phyloP scores from a whole-genome alignment of 2,888 invertebrate species.

The Orthosia gothica region DNA sequence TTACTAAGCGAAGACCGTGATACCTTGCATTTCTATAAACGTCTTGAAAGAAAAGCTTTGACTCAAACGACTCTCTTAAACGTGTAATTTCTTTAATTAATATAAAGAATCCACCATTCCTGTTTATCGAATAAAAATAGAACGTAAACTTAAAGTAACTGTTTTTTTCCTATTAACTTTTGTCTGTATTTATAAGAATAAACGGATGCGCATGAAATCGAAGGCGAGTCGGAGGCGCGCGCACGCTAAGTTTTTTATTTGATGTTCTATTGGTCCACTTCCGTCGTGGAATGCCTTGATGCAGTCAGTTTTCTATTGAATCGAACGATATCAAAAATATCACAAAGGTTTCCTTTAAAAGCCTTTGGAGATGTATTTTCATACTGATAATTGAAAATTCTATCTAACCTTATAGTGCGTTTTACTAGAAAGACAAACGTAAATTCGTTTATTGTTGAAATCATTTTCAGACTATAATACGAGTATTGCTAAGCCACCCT shows the following conservation, averaged over 20 bases:
- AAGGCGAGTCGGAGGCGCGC: neutral
- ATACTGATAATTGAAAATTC: neutral
- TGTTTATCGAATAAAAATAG: neutral
- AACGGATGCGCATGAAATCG: neutral
- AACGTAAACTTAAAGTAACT: neutral
- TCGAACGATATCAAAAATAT: neutral
- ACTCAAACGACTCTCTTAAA: neutral
- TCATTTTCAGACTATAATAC: slow-evolving; percentile 43
- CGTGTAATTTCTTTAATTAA: neutral
- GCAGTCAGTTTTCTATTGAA: slow-evolving; percentile 22
- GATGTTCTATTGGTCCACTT: slow-evolving; percentile 20
- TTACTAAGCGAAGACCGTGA: no score
- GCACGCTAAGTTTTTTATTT: slow-evolving; percentile 32
- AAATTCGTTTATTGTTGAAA: slow-evolving; percentile 50
- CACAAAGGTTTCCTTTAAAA: neutral
- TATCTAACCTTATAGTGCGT: neutral
- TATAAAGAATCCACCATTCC: no score
- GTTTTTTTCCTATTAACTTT: neutral
- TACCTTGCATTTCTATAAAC: neutral
- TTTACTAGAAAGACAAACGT: slow-evolving; percentile 14
- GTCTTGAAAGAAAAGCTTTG: neutral
- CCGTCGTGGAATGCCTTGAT: neutral
- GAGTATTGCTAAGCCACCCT: slow-evolving; percentile 45
- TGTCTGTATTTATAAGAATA: neutral
- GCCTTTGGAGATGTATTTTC: neutral